Percentiles rank a stretch among this genome's conserved stretches.
These are phyloP conservation scores for Burhinus oedicnemus DNA, from an alignment of 2,113 vertebrate species.

Conservation along the genomic window DNA sequence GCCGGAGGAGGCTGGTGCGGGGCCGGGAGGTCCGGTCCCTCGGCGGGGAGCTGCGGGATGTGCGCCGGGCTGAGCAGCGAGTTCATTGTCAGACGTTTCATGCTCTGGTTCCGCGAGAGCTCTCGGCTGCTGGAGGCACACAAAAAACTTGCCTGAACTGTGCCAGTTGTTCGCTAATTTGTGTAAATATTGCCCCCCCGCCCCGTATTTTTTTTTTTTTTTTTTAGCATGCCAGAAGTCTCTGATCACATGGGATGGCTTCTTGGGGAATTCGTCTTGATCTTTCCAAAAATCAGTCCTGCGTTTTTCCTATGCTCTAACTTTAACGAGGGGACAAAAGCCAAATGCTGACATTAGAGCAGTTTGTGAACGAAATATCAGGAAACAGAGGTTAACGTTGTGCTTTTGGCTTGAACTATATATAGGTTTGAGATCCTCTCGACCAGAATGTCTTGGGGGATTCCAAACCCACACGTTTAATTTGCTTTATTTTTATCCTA, in stretches of 20 bases:
- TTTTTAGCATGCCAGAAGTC: background rate
- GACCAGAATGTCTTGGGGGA: slow-evolving; percentile 16
- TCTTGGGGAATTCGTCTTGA: background rate
- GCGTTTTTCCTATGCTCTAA: background rate
- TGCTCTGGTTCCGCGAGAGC: background rate
- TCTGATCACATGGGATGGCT: background rate
- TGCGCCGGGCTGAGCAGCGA: background rate
- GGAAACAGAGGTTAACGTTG: background rate
- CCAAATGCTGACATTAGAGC: background rate
- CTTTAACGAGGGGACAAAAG: background rate
- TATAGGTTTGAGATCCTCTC: slow-evolving; percentile 6
- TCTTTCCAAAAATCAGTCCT: background rate
- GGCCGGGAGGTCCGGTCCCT: background rate
- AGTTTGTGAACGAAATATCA: background rate
- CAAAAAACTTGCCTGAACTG: background rate
- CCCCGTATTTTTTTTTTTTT: background rate
- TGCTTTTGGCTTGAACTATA: slow-evolving; percentile 1
- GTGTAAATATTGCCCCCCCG: background rate
- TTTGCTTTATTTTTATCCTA: slow-evolving; percentile 51
- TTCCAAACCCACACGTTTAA: slow-evolving; percentile 40
- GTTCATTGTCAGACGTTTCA: background rate
- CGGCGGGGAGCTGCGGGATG: background rate
- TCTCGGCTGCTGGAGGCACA: background rate
- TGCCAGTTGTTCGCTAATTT: background rate
- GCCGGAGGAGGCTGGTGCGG: background rate